phyloP scores from a whole-genome alignment of 2,888 invertebrate species.

The Stomorhina lunata region DNA sequence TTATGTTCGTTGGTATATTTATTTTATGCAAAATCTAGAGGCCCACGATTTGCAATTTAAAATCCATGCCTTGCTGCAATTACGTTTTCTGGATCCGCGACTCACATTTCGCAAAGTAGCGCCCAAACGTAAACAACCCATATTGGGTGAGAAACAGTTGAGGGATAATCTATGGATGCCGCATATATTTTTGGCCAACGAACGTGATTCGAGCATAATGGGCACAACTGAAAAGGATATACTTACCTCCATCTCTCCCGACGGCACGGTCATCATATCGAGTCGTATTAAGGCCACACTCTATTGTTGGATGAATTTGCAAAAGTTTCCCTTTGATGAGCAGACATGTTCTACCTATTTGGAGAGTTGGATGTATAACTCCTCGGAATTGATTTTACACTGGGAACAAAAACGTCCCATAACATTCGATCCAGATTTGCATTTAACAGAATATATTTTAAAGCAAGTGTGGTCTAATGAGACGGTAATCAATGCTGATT shows the following conservation, averaged over 20 bases:
- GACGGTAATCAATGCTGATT: constrained; percentile 85
- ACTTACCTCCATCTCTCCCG: constrained; percentile 88
- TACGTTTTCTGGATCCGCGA: constrained; percentile 88
- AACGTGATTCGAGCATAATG: constrained; percentile 87
- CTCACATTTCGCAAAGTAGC: constrained; percentile 85
- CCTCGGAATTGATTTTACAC: constrained; percentile 85
- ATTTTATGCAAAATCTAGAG: constrained; percentile 91
- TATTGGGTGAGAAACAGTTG: constrained; percentile 86
- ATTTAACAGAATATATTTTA: constrained; percentile 89
- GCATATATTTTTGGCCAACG: constrained; percentile 90
- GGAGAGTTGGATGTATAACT: constrained; percentile 92
- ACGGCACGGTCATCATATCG: constrained; percentile 89
- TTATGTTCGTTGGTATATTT: constrained; percentile 88
- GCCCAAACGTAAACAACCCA: constrained; percentile 84
- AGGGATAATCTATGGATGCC: constrained; percentile 90
- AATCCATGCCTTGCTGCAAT: constrained; percentile 89
- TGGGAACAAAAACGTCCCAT: constrained; percentile 90
- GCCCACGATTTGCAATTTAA: constrained; percentile 92
- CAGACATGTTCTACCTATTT: constrained; percentile 90
- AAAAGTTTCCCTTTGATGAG: constrained; percentile 93
- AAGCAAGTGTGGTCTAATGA: constrained; percentile 87
- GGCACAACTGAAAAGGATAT: constrained; percentile 88
- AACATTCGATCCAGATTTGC: constrained; percentile 87
- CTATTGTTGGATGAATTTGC: constrained; percentile 91
- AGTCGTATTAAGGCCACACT: constrained; percentile 89